These are phyloP conservation scores for Xylota segnis DNA, from an alignment of 2,888 invertebrate genomes.

Conservation along the genomic window DNA sequence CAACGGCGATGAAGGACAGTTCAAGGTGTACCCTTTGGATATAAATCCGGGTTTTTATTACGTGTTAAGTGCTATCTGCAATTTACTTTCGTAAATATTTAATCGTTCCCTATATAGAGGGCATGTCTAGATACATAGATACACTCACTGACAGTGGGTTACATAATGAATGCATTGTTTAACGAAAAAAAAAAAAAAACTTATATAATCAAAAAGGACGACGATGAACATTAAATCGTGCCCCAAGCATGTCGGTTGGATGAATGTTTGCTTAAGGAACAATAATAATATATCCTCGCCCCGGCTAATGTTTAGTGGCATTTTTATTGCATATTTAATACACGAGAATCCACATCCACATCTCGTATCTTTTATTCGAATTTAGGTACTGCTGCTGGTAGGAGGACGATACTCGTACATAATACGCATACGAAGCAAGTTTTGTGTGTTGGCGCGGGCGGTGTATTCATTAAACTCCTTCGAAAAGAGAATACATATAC, in stretches of 20 bases:
- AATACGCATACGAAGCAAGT: slow-evolving; percentile 7
- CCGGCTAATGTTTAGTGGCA: slow-evolving; percentile 66
- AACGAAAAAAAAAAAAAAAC: slow-evolving; percentile 26
- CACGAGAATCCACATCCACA: slow-evolving; percentile 42
- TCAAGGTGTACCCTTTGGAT: slow-evolving; percentile 67
- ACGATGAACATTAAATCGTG: slow-evolving; percentile 50
- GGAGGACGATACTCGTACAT: background rate
- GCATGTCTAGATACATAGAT: background rate
- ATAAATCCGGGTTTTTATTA: slow-evolving; percentile 74
- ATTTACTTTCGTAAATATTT: slow-evolving; percentile 76
- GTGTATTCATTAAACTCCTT: slow-evolving; percentile 38
- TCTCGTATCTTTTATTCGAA: slow-evolving; percentile 56
- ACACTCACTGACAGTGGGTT: slow-evolving; percentile 19
- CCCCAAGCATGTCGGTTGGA: slow-evolving; percentile 25
- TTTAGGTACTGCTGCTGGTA: slow-evolving; percentile 13
- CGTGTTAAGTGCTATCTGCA: slow-evolving; percentile 77
- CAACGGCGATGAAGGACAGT: slow-evolving; percentile 47
- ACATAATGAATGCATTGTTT: slow-evolving; percentile 31
- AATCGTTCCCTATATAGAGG: slow-evolving; percentile 43
- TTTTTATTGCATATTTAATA: slow-evolving; percentile 72
- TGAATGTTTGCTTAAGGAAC: background rate
- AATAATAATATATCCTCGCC: slow-evolving; percentile 41
- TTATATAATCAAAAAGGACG: slow-evolving; percentile 40
- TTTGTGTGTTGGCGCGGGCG: slow-evolving; percentile 1
- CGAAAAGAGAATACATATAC: too few relatives aligned